A percentile compares a stretch with the other conserved stretches of the same genome.
Evolutionary conservation across 2,113 vertebrate species (phyloP).

Genomic region (Pionites leucogaster): DNA sequence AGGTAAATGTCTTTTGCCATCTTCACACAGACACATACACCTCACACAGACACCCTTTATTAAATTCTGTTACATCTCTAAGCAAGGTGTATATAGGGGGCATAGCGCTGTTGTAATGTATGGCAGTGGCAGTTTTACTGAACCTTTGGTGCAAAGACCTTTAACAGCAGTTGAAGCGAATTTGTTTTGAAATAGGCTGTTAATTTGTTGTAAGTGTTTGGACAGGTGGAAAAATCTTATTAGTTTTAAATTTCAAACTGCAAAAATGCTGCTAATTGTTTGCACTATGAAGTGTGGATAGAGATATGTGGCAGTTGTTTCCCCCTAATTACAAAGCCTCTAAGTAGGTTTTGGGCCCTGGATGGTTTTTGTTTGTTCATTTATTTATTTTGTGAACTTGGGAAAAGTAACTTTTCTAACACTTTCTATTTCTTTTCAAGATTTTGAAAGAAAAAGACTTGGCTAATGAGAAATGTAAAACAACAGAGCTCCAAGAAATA

Average conservation of each 20-base stretch:
- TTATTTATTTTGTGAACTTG: background rate
- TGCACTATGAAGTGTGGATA: background rate
- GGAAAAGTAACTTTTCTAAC: background rate
- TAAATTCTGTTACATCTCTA: background rate
- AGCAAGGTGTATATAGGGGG: background rate
- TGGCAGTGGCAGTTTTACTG: background rate
- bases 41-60: background rate
- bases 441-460: conserved; percentile 84
- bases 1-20: conserved; percentile 73
- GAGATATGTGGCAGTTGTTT: background rate
- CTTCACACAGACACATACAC: background rate
- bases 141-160: background rate
- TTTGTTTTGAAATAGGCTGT: background rate
- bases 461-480: conserved; percentile 83
- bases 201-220: background rate
- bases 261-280: background rate
- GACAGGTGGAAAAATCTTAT: background rate
- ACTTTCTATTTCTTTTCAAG: conserved; percentile 69
- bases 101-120: background rate
- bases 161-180: background rate
- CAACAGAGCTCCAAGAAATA: conserved; percentile 82
- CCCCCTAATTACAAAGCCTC: background rate
- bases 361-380: background rate
- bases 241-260: background rate
- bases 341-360: background rate